Evolutionary conservation across 2,113 vertebrate species (phyloP).

Genomic region (Platanista minor): DNA sequence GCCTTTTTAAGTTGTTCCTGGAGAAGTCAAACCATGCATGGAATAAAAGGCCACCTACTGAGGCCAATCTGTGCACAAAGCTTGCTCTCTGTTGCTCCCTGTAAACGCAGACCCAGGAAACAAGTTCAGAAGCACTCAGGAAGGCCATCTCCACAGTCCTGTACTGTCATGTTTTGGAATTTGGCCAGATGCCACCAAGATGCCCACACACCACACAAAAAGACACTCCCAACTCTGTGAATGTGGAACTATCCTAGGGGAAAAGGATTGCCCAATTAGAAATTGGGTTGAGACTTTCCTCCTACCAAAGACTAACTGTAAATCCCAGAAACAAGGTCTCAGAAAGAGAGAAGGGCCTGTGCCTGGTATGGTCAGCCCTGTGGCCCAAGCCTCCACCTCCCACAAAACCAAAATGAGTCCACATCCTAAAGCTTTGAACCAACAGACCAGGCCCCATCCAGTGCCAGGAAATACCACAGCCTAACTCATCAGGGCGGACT

Average conservation of each 20-base stretch:
- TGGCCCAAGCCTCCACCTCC: background rate
- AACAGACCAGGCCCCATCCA: background rate
- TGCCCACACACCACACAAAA: background rate
- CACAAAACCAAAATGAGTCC: background rate
- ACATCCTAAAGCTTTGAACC: background rate
- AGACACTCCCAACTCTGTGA: background rate
- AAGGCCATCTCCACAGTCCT: background rate
- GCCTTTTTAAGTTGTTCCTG: background rate
- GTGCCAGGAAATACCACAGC: background rate
- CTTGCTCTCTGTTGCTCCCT: background rate
- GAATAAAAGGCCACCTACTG: accelerated
- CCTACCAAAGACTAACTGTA: background rate
- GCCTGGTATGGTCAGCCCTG: background rate
- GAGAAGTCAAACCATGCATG: background rate
- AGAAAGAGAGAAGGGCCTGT: background rate
- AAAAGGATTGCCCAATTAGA: background rate
- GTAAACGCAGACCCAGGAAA: background rate
- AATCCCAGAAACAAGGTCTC: background rate
- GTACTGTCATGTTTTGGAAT: background rate
- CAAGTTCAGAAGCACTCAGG: background rate
- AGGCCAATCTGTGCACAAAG: background rate
- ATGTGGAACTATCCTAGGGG: background rate
- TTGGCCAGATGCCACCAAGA: background rate
- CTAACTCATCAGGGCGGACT: background rate
- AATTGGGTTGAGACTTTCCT: background rate